phyloP scores from a whole-genome alignment of 1,140 invertebrate genomes.

The Contarinia nasturtii region DNA sequence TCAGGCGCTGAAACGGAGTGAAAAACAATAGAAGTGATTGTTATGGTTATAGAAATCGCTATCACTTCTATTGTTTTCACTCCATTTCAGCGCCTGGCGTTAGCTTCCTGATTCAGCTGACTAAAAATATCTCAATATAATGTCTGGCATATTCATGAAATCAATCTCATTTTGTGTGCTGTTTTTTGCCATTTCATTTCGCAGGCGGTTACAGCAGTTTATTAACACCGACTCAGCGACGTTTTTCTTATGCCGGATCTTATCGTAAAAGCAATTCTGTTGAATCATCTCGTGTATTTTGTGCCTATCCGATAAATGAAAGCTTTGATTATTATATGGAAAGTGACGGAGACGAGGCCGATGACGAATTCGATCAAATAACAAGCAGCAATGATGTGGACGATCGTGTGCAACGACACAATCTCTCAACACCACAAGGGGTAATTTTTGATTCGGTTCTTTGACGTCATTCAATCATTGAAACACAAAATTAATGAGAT shows the following conservation, averaged over 20 bases:
- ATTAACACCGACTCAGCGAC: constrained; percentile 34
- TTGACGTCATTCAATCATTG: not conserved
- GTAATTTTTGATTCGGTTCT: not conserved
- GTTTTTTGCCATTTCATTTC: too few species aligned
- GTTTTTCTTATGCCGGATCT: constrained; percentile 30
- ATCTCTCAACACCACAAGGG: not conserved
- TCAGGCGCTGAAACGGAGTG: too few species aligned
- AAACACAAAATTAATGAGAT: not conserved
- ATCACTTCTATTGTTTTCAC: too few species aligned
- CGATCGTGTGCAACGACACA: not conserved
- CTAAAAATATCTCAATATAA: too few species aligned
- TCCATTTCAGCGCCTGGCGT: too few species aligned
- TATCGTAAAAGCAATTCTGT: constrained; percentile 17
- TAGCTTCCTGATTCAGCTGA: too few species aligned
- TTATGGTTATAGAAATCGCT: too few species aligned
- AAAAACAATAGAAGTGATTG: too few species aligned
- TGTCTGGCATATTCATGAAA: too few species aligned
- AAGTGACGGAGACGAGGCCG: constrained; percentile 22
- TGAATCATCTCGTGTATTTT: constrained; percentile 21
- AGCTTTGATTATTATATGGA: constrained; percentile 26
- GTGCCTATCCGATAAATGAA: constrained; percentile 32
- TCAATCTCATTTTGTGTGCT: too few species aligned
- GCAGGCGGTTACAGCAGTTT: constrained; percentile 47
- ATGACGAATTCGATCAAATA: constrained; percentile 11
- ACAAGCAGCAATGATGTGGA: constrained; percentile 11